phyloP scores from a whole-genome alignment of 2,113 vertebrate species.

The Loxodonta africana region DNA sequence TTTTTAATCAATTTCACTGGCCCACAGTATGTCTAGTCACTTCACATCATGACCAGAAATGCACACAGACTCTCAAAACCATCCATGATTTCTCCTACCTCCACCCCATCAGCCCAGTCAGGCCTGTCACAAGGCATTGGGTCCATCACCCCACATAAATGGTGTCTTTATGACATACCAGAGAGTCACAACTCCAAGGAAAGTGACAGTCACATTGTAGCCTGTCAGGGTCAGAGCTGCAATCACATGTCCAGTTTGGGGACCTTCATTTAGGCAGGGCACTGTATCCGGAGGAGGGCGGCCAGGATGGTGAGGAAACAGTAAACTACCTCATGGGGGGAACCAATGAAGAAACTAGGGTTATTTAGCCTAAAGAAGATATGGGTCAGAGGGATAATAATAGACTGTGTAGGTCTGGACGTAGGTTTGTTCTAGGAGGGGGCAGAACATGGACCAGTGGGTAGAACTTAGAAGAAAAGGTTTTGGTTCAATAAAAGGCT shows the following conservation, averaged over 20 bases:
- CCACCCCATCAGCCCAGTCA: background rate
- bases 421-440: background rate
- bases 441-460: background rate
- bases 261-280: background rate
- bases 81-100: background rate
- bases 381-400: background rate
- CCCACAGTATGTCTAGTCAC: background rate
- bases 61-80: background rate
- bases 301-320: constrained; percentile 64
- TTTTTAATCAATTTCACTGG: background rate
- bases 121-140: background rate
- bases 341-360: background rate
- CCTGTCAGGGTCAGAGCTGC: background rate
- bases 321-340: background rate
- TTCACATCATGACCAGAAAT: background rate
- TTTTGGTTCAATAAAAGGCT: background rate
- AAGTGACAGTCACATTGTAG: background rate
- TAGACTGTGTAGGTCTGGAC: background rate
- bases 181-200: constrained; percentile 26
- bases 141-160: background rate
- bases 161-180: constrained; percentile 69
- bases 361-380: background rate
- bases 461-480: background rate
- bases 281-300: constrained; percentile 13
- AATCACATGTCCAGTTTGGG: background rate